Evolutionary conservation across 2,113 vertebrate species (phyloP), one percentile per base, ranked within the genome.

Genomic region (Barbus barbus): DNA sequence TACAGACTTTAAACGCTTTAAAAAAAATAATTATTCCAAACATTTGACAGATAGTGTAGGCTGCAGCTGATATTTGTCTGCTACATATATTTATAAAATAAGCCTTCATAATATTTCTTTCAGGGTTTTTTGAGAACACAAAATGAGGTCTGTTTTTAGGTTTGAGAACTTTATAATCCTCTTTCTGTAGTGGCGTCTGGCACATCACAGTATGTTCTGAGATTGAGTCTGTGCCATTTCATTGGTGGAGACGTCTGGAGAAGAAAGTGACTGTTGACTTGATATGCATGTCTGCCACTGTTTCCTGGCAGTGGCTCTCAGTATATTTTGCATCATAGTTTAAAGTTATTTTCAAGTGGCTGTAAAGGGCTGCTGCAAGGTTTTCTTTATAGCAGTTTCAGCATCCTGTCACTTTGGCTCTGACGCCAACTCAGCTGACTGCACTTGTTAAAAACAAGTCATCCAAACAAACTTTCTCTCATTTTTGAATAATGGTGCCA

Each of bases 361-460:
- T 12, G 58, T 65, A 77, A n/a, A n/a, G n/a, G n/a, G n/a, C n/a
- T 82, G 77, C 78, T 11, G 36, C 69, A 41, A 81, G 88, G 77
- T 78, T 81, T 74, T 78, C 87, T 88, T 84, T 87, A 84, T 48
- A 53, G 83, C 74, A 82, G 83, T 74, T 84, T 87, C 72, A 83
- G 90, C 91, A 78, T 82, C 86, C 91, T 93, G 92, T 93, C 92
- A 91, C 87, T 83, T 88, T 31, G 67, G 76, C 85, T 91, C 88
- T 87, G 89, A 90, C 91, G 91, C 89, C 88, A 85, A 82, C 86
- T 5, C 90, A 86, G 88, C 83, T 87, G 88, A 86, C 84, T 85
- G 86, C 84, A 90, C 90, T 90, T 88, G 91, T 93, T 93, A 92
- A 89, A 91, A 91, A 86, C 69, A 84, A 88, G 83, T 86, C 87